These are phyloP conservation scores for Masnerella sp. DNA, from an alignment of 2,888 invertebrate species.

Conservation along the genomic window DNA sequence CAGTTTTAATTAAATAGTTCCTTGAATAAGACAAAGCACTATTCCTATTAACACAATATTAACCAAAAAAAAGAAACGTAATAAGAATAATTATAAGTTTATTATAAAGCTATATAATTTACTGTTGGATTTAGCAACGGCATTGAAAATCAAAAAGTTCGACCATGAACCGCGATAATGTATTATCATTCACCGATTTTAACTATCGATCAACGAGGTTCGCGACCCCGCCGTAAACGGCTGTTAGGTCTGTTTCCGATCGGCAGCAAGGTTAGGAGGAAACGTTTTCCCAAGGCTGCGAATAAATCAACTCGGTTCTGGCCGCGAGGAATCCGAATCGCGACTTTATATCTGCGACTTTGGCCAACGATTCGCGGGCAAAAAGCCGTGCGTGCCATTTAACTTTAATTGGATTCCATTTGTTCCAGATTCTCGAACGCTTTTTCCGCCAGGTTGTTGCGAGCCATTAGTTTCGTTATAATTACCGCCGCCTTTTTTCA, in stretches of 20 bases:
- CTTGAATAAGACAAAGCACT: too few species aligned
- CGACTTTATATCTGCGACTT: constrained; percentile 33
- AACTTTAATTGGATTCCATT: constrained; percentile 53
- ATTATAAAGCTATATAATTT: too few species aligned
- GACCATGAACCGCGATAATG: too few species aligned
- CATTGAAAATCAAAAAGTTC: too few species aligned
- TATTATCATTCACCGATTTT: constrained; percentile 2
- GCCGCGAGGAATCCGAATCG: constrained; percentile 32
- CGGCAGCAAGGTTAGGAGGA: constrained; percentile 47
- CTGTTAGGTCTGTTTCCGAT: constrained; percentile 35
- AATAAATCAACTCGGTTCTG: constrained; percentile 43
- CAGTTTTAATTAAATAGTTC: too few species aligned
- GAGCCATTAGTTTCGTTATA: constrained; percentile 51
- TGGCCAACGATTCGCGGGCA: constrained; percentile 41
- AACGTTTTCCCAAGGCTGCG: constrained; percentile 34
- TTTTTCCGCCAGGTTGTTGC: constrained; percentile 42
- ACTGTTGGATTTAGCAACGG: too few species aligned
- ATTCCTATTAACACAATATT: too few species aligned
- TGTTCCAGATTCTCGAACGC: constrained; percentile 48
- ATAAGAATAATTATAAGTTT: too few species aligned
- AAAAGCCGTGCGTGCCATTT: constrained; percentile 52
- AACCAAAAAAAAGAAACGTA: too few species aligned
- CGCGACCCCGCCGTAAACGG: constrained; percentile 31
- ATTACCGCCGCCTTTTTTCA: constrained; percentile 35
- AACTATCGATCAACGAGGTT: constrained; percentile 20